phyloP scores from a whole-genome alignment of 2,113 vertebrate genomes.

The Lates calcarifer region DNA sequence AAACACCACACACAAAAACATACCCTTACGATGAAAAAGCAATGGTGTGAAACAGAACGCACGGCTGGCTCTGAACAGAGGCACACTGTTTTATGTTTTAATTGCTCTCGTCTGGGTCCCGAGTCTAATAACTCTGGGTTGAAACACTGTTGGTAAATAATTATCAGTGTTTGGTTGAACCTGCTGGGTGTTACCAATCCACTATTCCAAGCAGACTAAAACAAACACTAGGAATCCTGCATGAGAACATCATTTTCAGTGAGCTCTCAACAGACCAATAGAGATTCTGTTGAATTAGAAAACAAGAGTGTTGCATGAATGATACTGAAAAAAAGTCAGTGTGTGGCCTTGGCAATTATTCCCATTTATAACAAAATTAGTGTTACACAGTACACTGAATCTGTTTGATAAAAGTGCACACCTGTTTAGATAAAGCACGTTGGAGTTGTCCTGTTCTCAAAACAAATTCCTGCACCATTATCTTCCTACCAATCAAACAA shows the following conservation, averaged over 20 bases:
- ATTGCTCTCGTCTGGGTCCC: conserved; percentile 62
- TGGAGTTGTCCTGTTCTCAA: not conserved
- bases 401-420: not conserved
- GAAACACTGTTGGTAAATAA: conserved; percentile 23
- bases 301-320: not conserved
- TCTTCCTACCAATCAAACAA: not conserved
- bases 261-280: not conserved
- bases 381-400: not conserved
- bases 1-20: conserved; percentile 26
- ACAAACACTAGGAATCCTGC: conserved; percentile 14
- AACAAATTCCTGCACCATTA: conserved; percentile 18
- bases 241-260: conserved; percentile 1
- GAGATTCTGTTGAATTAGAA: not conserved
- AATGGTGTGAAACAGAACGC: conserved; percentile 56
- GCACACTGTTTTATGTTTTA: conserved; percentile 58
- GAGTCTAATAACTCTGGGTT: conserved; percentile 32
- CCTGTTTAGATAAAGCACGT: not conserved
- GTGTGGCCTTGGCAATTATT: not conserved
- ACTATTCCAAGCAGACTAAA: conserved; percentile 17
- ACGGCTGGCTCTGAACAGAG: conserved; percentile 61
- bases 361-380: not conserved
- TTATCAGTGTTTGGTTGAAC: conserved; percentile 24
- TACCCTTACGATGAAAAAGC: conserved; percentile 21
- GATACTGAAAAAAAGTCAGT: not conserved
- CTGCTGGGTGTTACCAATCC: conserved; percentile 12